Conservation (phyloP, 1,140 invertebrate genomes). For the Venustaconcha ellipsiformis region DNA sequence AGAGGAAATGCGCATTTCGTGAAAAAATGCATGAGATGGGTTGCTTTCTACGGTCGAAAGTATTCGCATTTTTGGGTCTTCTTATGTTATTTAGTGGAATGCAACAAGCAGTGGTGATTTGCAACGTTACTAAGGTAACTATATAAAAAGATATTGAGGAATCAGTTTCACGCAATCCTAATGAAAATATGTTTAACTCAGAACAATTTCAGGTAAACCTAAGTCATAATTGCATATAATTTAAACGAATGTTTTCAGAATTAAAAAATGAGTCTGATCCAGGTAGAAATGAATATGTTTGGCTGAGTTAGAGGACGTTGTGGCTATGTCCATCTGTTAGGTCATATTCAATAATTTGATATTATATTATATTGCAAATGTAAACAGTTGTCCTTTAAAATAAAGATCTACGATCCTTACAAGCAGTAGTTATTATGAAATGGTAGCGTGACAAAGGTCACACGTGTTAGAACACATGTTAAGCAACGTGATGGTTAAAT, state of each 20-base stretch:
- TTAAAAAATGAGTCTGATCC: neutral
- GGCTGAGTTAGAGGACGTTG: neutral
- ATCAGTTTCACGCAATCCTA: neutral
- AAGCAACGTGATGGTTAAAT: too few species aligned
- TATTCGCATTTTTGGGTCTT: conserved; percentile 35
- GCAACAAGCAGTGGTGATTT: conserved; percentile 50
- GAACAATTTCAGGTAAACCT: neutral
- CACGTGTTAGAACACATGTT: too few species aligned
- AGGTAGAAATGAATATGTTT: neutral
- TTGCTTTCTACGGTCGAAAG: conserved; percentile 36
- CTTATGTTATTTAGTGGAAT: conserved; percentile 50
- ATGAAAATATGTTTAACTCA: neutral
- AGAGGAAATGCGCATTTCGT: conserved; percentile 35
- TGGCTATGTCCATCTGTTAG: too few species aligned
- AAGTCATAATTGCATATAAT: neutral
- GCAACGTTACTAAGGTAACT: conserved; percentile 49
- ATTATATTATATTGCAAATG: too few species aligned
- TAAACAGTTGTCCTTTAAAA: too few species aligned
- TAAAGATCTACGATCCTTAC: too few species aligned
- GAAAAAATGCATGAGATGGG: conserved; percentile 39
- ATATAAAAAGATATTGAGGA: neutral
- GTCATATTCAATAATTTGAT: too few species aligned
- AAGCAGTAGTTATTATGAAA: too few species aligned
- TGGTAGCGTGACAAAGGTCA: too few species aligned
- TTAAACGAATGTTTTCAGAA: neutral